Conservation (phyloP, 2,797 vertebrate genomes). For the Halcyon smyrnensis region DNA sequence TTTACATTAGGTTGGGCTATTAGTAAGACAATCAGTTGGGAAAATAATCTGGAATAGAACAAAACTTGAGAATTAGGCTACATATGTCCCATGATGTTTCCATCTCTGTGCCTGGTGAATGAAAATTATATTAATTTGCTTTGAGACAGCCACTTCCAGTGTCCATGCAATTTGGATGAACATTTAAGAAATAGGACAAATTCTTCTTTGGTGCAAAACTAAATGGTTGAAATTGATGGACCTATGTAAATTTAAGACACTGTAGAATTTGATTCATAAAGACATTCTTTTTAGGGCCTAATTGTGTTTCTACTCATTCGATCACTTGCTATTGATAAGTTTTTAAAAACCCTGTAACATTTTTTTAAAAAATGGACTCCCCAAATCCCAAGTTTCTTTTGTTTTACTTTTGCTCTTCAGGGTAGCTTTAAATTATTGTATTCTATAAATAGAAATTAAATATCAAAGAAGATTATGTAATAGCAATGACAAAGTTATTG, state of each 20-base stretch:
- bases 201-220: not conserved
- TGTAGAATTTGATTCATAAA: not conserved
- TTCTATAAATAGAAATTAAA: not conserved
- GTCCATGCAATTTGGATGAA: rapidly evolving
- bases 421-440: not conserved
- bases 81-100: not conserved
- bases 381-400: rapidly evolving
- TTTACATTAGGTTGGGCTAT: not conserved
- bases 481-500: not conserved
- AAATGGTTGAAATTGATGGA: not conserved
- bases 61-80: not conserved
- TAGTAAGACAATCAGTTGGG: not conserved
- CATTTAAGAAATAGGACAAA: not conserved
- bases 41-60: not conserved
- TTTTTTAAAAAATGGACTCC: not conserved
- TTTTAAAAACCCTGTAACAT: not conserved
- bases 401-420: not conserved
- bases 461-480: not conserved
- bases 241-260: not conserved
- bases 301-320: not conserved
- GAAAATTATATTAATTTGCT: not conserved
- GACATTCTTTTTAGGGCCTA: not conserved
- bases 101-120: not conserved
- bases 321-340: not conserved
- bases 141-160: not conserved